Evolutionary conservation across 2,797 vertebrate species (phyloP).

Genomic region (Helostoma temminkii): DNA sequence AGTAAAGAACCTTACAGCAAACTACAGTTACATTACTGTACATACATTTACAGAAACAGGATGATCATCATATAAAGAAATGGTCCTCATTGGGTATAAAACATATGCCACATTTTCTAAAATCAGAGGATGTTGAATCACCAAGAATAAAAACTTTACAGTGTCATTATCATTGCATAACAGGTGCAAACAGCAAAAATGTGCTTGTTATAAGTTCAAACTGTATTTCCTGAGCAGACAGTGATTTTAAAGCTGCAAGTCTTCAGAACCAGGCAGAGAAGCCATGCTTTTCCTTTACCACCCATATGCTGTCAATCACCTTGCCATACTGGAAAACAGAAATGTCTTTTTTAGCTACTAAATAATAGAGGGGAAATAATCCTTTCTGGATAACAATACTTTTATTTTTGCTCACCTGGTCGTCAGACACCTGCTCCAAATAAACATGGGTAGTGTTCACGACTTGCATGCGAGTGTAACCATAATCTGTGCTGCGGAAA

Average conservation of each 20-base stretch:
- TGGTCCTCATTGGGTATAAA: conserved; percentile 7
- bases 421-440: conserved; percentile 92
- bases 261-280: conserved; percentile 81
- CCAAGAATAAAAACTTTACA: not conserved
- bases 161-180: conserved; percentile 11
- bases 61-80: not conserved
- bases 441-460: conserved; percentile 88
- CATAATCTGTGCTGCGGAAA: conserved; percentile 88
- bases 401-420: conserved; percentile 84
- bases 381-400: not conserved
- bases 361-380: not conserved
- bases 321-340: conserved; percentile 86
- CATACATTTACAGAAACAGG: conserved; percentile 19
- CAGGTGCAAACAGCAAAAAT: conserved; percentile 27
- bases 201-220: conserved; percentile 47
- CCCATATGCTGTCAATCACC: conserved; percentile 89
- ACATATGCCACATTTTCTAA: conserved; percentile 2
- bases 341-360: conserved; percentile 7
- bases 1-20: not conserved
- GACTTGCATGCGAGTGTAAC: conserved; percentile 88
- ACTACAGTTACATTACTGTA: conserved; percentile 4
- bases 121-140: conserved; percentile 1
- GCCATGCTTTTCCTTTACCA: conserved; percentile 87
- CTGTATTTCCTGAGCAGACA: conserved; percentile 48
- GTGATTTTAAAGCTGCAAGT: conserved; percentile 6